Evolutionary conservation across 2,113 vertebrate species (phyloP).

Genomic region (Protobothrops flavoviridis): DNA sequence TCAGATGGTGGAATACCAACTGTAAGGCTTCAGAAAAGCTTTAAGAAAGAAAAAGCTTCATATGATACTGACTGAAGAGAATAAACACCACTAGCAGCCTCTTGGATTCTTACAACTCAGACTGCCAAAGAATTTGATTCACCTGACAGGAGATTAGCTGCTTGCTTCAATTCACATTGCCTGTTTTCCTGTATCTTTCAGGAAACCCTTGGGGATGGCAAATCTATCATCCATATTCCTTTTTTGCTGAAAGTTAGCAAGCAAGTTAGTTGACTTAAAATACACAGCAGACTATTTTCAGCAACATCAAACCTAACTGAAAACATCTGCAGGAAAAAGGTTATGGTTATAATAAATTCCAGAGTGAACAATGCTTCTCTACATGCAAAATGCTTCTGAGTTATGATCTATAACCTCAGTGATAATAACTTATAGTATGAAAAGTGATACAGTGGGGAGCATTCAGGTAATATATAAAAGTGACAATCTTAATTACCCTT

Average conservation of each 20-base stretch:
- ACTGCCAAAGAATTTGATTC: neutral
- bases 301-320: neutral
- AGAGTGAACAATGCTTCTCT: neutral
- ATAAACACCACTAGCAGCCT: fast-evolving
- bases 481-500: neutral
- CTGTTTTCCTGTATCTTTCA: neutral
- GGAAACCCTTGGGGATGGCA: neutral
- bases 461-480: neutral
- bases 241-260: neutral
- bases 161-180: neutral
- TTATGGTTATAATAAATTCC: neutral
- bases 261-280: neutral
- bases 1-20: neutral
- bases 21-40: neutral
- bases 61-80: neutral
- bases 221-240: neutral
- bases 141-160: neutral
- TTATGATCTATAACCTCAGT: neutral
- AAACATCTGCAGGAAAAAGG: neutral
- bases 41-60: neutral
- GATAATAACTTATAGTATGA: neutral
- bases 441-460: neutral
- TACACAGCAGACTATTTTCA: conserved; percentile 1
- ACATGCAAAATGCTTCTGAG: neutral
- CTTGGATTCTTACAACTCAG: neutral